These are phyloP conservation scores for Thamnaconus septentrionalis DNA, from an alignment of 2,113 vertebrate species.

Conservation along the genomic window DNA sequence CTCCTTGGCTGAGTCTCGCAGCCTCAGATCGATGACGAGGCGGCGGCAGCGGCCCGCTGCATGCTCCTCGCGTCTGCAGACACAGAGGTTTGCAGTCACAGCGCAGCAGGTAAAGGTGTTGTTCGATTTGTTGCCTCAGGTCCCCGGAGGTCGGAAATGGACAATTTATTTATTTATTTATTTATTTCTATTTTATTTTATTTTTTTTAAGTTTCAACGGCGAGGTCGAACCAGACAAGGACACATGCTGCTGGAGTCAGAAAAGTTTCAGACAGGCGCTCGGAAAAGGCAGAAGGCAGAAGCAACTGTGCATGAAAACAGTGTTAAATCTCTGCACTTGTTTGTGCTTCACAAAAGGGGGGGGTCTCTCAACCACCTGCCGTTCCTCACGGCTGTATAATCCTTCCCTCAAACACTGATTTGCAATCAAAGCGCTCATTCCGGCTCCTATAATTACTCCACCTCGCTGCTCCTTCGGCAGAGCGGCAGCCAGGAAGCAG, in stretches of 20 bases:
- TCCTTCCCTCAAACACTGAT: conserved; percentile 46
- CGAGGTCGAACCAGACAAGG: too few species aligned
- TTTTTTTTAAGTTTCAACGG: too few species aligned
- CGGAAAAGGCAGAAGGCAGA: background rate
- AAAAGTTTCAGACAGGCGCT: too few species aligned
- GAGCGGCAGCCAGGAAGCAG: conserved; percentile 48
- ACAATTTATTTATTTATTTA: background rate
- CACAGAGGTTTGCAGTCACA: conserved; percentile 25
- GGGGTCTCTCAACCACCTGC: background rate
- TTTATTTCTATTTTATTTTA: conserved; percentile 5
- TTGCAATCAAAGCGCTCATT: conserved; percentile 58
- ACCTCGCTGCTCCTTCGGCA: conserved; percentile 54
- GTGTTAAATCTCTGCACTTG: conserved; percentile 7
- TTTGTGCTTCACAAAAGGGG: conserved; percentile 9
- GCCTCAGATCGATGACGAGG: conserved; percentile 57
- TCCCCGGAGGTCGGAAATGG: conserved; percentile 14
- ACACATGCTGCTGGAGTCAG: too few species aligned
- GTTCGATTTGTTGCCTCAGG: conserved; percentile 46
- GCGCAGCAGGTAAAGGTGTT: conserved; percentile 31
- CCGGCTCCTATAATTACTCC: conserved; percentile 57
- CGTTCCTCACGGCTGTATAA: conserved; percentile 31
- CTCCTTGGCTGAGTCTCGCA: conserved; percentile 49
- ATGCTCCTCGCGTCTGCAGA: conserved; percentile 12
- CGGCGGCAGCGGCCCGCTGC: conserved; percentile 13
- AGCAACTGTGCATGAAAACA: conserved; percentile 15